A percentile compares a stretch with the other conserved stretches of the same genome.
Conservation (phyloP, 2,113 vertebrate species). For the Bubo bubo region DNA sequence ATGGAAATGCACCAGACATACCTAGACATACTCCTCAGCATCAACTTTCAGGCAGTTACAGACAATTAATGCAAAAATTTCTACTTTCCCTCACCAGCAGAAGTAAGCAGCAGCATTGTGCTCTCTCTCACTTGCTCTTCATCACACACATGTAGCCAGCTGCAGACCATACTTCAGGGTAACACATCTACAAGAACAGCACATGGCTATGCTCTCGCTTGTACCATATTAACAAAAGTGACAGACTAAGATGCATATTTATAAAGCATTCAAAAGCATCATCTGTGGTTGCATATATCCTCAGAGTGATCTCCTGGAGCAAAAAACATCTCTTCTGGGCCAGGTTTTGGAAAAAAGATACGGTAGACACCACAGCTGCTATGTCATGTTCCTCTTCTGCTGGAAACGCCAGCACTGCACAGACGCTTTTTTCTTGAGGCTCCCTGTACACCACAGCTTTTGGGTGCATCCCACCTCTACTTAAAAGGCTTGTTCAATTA, state of each 20-base stretch:
- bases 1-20: not conserved
- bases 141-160: rapidly evolving
- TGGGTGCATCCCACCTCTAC: not conserved
- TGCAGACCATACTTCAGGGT: not conserved
- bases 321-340: not conserved
- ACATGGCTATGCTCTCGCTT: rapidly evolving
- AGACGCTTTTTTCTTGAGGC: rapidly evolving
- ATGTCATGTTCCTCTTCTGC: not conserved
- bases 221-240: rapidly evolving
- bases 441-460: not conserved
- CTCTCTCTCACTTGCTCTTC: not conserved
- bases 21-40: not conserved
- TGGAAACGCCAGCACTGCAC: not conserved
- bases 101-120: rapidly evolving
- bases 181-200: not conserved
- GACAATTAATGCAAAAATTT: not conserved
- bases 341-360: not conserved
- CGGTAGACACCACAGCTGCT: not conserved
- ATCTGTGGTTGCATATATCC: not conserved
- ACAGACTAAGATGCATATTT: not conserved
- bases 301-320: not conserved
- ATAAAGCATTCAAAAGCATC: not conserved
- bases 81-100: not conserved
- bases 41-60: not conserved
- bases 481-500: not conserved